phyloP scores from a whole-genome alignment of 1,140 invertebrate genomes.

The Stenopsyche tienmushanensis region DNA sequence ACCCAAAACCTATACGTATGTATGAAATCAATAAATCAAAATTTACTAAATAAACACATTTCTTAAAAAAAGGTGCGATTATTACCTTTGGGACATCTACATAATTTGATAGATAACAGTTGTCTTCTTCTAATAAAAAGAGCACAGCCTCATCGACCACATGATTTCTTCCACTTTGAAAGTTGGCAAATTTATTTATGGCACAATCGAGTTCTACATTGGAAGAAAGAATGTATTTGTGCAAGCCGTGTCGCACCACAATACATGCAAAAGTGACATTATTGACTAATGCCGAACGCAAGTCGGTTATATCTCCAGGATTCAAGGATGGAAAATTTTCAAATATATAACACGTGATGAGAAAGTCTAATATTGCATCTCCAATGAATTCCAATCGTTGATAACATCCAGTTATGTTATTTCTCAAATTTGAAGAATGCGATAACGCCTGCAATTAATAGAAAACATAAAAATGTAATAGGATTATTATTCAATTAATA shows the following conservation, averaged over 20 bases:
- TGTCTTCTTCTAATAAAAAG: slow-evolving; percentile 68
- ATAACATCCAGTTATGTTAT: slow-evolving; percentile 86
- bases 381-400: slow-evolving; percentile 94
- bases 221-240: slow-evolving; percentile 68
- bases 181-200: slow-evolving; percentile 78
- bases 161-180: slow-evolving; percentile 43
- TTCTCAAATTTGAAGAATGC: slow-evolving; percentile 87
- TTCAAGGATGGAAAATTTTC: slow-evolving; percentile 67
- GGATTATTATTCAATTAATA: slow-evolving; percentile 8
- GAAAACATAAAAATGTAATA: slow-evolving; percentile 17
- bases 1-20: slow-evolving; percentile 69
- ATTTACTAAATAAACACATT: neutral
- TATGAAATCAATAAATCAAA: neutral
- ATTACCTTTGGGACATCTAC: slow-evolving; percentile 88
- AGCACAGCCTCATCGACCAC: slow-evolving; percentile 54
- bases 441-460: slow-evolving; percentile 83
- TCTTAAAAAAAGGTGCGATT: neutral
- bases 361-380: slow-evolving; percentile 92
- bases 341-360: slow-evolving; percentile 86
- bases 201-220: slow-evolving; percentile 65
- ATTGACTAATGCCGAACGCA: slow-evolving; percentile 92
- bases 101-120: slow-evolving; percentile 65
- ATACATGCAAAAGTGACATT: slow-evolving; percentile 92
- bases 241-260: slow-evolving; percentile 80
- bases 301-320: slow-evolving; percentile 87